Conservation (phyloP, 2,797 vertebrate genomes). For the Chiloscyllium punctatum region DNA sequence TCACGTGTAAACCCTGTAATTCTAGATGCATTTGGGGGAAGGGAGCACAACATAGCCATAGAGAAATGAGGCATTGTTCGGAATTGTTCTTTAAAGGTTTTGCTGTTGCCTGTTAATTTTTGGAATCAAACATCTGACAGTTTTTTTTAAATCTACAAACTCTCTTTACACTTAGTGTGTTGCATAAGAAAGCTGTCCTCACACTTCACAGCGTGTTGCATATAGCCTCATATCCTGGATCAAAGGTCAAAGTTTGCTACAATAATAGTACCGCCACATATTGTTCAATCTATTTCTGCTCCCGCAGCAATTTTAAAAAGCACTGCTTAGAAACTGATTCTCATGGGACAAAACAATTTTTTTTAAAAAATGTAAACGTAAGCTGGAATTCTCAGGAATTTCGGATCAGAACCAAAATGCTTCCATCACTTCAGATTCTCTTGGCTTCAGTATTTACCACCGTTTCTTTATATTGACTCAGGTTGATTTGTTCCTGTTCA, state of each 20-base stretch:
- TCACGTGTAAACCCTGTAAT: neutral
- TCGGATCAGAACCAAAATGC: neutral
- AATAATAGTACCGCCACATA: neutral
- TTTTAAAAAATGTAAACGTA: neutral
- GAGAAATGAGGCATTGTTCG: neutral
- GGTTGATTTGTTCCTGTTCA: neutral
- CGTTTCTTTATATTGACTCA: neutral
- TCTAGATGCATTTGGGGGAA: neutral
- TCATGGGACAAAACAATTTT: neutral
- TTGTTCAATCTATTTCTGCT: neutral
- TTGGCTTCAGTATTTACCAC: neutral
- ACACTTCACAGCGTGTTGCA: neutral
- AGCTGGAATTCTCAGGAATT: neutral
- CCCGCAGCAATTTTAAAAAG: neutral
- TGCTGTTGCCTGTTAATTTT: neutral
- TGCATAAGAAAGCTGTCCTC: neutral
- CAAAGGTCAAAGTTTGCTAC: constrained; percentile 22
- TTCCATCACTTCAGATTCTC: neutral
- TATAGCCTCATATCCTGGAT: neutral
- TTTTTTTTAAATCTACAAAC: neutral
- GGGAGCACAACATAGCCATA: neutral
- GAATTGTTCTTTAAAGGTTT: neutral
- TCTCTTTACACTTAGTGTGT: neutral
- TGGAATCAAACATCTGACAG: neutral
- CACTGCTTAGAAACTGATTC: neutral